Conservation (phyloP, 2,888 invertebrate species). For the Drosophila imparisetae region DNA sequence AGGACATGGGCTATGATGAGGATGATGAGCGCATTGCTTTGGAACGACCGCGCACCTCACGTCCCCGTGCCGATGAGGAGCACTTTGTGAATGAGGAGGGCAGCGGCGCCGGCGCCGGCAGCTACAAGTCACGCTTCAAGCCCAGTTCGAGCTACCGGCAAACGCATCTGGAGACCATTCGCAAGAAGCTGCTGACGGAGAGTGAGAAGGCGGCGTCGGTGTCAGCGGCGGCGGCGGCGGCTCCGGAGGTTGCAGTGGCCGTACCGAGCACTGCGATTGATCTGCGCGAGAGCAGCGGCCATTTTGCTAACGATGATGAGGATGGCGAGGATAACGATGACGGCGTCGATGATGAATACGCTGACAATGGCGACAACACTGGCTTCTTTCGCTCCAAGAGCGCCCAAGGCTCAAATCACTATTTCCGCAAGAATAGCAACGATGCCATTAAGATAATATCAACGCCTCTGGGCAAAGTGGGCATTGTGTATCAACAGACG, state of each 20-base stretch:
- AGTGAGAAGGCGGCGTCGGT: slow-evolving; percentile 35
- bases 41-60: slow-evolving; percentile 73
- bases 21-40: slow-evolving; percentile 82
- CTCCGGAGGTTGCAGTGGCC: slow-evolving; percentile 52
- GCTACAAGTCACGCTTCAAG: slow-evolving; percentile 56
- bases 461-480: slow-evolving; percentile 85
- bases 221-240: slow-evolving; percentile 55
- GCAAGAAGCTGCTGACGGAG: slow-evolving; percentile 75
- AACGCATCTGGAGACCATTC: slow-evolving; percentile 77
- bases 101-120: slow-evolving; percentile 69
- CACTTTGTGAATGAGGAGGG: slow-evolving; percentile 83
- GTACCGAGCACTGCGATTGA: slow-evolving; percentile 80
- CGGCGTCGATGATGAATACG: slow-evolving; percentile 80
- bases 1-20: slow-evolving; percentile 84
- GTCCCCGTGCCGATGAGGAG: slow-evolving; percentile 70
- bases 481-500: slow-evolving; percentile 85
- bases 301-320: slow-evolving; percentile 83
- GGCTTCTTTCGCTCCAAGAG: slow-evolving; percentile 80
- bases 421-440: slow-evolving; percentile 84
- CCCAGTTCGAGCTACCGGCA: slow-evolving; percentile 70
- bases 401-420: slow-evolving; percentile 75
- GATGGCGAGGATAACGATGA: slow-evolving; percentile 82
- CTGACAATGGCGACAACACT: slow-evolving; percentile 76
- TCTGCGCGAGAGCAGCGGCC: slow-evolving; percentile 83
- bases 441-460: slow-evolving; percentile 85